Conservation (phyloP, 2,113 vertebrate genomes). For the Myotis yumanensis region DNA sequence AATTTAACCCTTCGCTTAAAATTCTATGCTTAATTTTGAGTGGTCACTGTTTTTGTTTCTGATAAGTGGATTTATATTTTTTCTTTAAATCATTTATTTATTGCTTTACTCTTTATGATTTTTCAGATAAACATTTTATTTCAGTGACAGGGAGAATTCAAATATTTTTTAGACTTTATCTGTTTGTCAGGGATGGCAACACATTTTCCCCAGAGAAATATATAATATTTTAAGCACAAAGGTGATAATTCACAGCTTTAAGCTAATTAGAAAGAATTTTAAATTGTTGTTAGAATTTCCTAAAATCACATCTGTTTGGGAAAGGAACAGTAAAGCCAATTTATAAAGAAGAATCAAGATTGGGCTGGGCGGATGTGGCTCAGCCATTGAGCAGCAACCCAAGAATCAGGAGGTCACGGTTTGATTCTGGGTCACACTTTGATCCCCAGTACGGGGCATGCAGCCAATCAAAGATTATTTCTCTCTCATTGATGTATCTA, state of each 20-base stretch:
- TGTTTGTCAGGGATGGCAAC: neutral
- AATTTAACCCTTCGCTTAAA: conserved; percentile 4
- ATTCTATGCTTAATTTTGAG: neutral
- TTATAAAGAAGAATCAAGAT: neutral
- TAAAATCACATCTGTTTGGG: neutral
- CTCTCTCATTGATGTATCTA: too few species aligned
- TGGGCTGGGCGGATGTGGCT: neutral
- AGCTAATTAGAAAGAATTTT: neutral
- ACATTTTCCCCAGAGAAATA: neutral
- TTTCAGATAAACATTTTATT: neutral
- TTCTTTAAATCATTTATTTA: neutral
- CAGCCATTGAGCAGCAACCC: too few species aligned
- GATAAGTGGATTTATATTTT: neutral
- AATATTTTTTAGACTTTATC: neutral
- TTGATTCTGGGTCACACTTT: too few species aligned
- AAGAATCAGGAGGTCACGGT: too few species aligned
- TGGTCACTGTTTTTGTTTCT: neutral
- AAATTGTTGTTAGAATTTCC: neutral
- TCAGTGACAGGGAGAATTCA: neutral
- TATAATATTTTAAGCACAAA: neutral
- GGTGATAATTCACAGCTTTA: neutral
- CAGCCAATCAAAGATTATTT: too few species aligned
- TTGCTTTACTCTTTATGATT: neutral
- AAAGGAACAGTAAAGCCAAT: neutral
- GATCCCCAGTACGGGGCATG: too few species aligned